These are phyloP conservation scores for Macropus fuliginosus DNA, from an alignment of 2,797 vertebrate genomes.

Conservation along the genomic window DNA sequence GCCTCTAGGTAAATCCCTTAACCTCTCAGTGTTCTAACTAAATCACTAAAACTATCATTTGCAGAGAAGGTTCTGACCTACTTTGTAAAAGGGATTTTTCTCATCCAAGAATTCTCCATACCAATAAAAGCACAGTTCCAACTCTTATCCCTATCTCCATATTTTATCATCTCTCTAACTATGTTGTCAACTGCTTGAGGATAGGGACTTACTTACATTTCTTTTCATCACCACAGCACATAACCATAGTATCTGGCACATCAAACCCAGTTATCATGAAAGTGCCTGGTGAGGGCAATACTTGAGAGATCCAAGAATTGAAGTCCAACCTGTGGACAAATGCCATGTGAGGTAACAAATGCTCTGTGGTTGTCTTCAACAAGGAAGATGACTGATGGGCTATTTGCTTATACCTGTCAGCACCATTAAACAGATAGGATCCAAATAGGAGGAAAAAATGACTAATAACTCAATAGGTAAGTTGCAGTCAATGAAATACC, in stretches of 20 bases:
- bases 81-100: neutral
- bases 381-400: neutral
- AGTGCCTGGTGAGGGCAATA: neutral
- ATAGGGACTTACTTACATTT: neutral
- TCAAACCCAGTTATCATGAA: neutral
- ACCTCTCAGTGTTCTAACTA: neutral
- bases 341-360: neutral
- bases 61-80: neutral
- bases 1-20: neutral
- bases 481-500: neutral
- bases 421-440: neutral
- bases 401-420: neutral
- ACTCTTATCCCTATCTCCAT: neutral
- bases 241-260: neutral
- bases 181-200: neutral
- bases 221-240: neutral
- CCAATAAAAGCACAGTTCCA: neutral
- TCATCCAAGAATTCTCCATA: neutral
- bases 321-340: neutral
- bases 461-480: neutral
- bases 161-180: neutral
- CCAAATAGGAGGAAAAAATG: neutral
- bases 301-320: neutral
- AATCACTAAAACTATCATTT: neutral
- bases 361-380: neutral